Conservation (phyloP, 35 echinoderm and acorn worm genomes). For the Ophiothrix spiculata region DNA sequence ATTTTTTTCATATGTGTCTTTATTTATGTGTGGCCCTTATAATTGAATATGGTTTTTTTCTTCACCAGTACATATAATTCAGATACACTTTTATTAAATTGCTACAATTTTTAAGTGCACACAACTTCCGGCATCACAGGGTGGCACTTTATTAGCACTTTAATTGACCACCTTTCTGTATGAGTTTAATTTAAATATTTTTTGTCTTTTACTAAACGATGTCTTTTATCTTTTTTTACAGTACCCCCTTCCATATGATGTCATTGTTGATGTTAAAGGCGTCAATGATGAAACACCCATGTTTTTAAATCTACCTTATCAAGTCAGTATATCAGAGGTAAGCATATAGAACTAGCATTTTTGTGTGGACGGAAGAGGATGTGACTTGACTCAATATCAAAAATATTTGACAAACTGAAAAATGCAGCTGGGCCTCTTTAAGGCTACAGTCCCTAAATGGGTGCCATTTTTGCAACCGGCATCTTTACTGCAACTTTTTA, state of each 20-base stretch:
- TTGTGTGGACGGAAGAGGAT: background rate
- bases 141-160: too few relatives aligned
- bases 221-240: background rate
- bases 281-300: slow-evolving; percentile 43
- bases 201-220: background rate
- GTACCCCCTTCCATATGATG: background rate
- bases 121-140: background rate
- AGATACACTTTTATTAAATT: too few relatives aligned
- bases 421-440: background rate
- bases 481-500: too few relatives aligned
- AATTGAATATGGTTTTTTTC: too few relatives aligned
- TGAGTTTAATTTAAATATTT: too few relatives aligned
- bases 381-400: background rate
- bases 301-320: slow-evolving; percentile 38
- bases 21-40: too few relatives aligned
- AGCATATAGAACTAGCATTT: background rate
- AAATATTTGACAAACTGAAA: background rate
- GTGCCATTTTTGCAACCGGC: too few relatives aligned
- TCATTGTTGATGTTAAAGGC: slow-evolving; percentile 3
- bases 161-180: too few relatives aligned
- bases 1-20: too few relatives aligned
- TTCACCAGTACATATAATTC: too few relatives aligned
- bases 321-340: slow-evolving; percentile 41
- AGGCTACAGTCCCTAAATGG: background rate
- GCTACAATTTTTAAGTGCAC: background rate